phyloP scores from a whole-genome alignment of 2,113 vertebrate species.

The Grus americana region DNA sequence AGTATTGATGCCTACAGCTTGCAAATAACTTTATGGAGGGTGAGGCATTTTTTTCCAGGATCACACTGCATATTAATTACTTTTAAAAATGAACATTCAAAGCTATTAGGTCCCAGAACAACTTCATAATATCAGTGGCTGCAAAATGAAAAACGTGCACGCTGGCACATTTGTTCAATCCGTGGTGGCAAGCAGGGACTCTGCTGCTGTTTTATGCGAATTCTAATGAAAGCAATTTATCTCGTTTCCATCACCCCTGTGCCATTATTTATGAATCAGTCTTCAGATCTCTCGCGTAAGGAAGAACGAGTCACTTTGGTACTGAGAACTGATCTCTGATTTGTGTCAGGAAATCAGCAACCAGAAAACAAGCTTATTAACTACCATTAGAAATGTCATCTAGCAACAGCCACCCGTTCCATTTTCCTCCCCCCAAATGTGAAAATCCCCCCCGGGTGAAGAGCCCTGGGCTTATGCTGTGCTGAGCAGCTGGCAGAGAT shows the following conservation, averaged over 20 bases:
- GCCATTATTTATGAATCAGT: conserved; percentile 39
- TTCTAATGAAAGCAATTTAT: conserved; percentile 57
- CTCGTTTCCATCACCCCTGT: not conserved
- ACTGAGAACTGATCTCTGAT: not conserved
- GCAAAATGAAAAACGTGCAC: conserved; percentile 17
- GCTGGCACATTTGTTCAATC: conserved; percentile 30
- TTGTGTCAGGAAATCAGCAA: conserved; percentile 7
- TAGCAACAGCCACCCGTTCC: not conserved
- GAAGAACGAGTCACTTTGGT: not conserved
- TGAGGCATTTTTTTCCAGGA: conserved; percentile 20
- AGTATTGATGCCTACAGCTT: conserved; percentile 21
- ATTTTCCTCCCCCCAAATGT: not conserved
- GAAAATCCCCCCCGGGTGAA: not conserved
- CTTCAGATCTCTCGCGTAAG: not conserved
- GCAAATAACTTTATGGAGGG: conserved; percentile 26
- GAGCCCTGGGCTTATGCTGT: not conserved
- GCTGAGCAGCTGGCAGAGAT: not conserved
- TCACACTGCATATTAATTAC: conserved; percentile 29
- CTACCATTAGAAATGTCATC: not conserved
- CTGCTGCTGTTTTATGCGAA: conserved; percentile 27
- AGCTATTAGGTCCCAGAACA: conserved; percentile 5
- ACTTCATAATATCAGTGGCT: conserved; percentile 27
- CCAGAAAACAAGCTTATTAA: conserved; percentile 26
- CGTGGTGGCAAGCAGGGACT: not conserved
- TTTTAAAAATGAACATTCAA: conserved; percentile 14